These are phyloP conservation scores for Lucilia cuprina DNA, from an alignment of 1,140 invertebrate species.

Conservation along the genomic window DNA sequence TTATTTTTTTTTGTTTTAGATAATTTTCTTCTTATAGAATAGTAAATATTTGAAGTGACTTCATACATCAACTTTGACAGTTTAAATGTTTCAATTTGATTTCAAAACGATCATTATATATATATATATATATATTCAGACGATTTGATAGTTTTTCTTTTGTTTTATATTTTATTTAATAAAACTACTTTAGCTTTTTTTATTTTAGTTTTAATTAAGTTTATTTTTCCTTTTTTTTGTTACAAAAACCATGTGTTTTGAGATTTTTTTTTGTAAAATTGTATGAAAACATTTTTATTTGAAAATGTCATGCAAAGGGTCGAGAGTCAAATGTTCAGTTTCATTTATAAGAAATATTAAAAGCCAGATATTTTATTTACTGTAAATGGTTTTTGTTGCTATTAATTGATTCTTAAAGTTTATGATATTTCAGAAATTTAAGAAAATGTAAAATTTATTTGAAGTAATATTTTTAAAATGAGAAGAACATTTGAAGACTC, in stretches of 20 bases:
- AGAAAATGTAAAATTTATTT: too few relatives aligned
- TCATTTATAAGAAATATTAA: too few relatives aligned
- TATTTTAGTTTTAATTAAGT: neutral
- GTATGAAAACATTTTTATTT: too few relatives aligned
- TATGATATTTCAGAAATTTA: too few relatives aligned
- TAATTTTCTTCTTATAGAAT: neutral
- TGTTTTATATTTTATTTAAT: neutral
- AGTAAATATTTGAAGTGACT: neutral
- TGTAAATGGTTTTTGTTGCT: too few relatives aligned
- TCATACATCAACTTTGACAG: constrained; percentile 7
- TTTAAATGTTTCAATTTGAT: neutral
- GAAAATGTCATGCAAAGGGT: neutral
- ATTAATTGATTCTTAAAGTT: too few relatives aligned
- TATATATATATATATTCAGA: too few relatives aligned
- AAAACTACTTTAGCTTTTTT: neutral
- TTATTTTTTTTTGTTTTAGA: neutral
- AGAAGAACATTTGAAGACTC: too few relatives aligned
- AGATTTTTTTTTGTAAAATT: too few relatives aligned
- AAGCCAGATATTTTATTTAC: too few relatives aligned
- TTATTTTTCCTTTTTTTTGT: neutral
- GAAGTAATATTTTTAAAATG: too few relatives aligned
- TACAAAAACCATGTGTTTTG: neutral
- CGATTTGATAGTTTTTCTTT: neutral
- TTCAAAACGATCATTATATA: neutral
- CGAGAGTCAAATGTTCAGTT: neutral